Evolutionary conservation across 2,113 vertebrate species (phyloP), one percentile per base, ranked within the genome.

Genomic region (Vidua chalybeata): DNA sequence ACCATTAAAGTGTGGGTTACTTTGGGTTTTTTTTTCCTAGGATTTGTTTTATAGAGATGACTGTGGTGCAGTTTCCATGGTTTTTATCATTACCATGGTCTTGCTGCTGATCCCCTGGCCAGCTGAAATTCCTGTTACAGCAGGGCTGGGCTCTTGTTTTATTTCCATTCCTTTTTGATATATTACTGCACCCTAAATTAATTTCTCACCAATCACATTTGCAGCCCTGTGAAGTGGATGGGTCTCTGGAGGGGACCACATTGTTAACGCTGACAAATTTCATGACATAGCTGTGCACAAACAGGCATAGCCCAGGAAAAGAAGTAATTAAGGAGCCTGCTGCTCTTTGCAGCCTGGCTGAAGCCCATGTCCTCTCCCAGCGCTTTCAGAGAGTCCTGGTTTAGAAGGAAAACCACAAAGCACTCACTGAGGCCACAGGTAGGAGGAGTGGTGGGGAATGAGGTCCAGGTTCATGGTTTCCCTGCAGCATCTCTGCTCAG

Each of bases 321-420:
- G 49, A 58, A 76, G 59, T 91, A 66, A 93, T 87, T 91, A 85
- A 88, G 51, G 93, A 95, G 72, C 52, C 91, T 71, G 27, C 66
- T 86, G 93, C 86, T 94, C 93, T 85, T 56, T 71, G 79, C 84
- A 94, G 78, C 91, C 84, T 85, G 82, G 80, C 95, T 96, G 24
- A 78, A 89, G 56, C 71, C 84, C 35, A 48, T 7, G 78, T 93
- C 87, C 71, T 92, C 43, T 75, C 80, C 76, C 64, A 61, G 73
- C 16, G 39, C 87, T 82, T 73, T 49, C 78, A 13, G 37, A 61
- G 58, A 89, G 73, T 23, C 84, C 8, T 15, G 78, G 74, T 76
- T 67, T 73, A 66, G 49, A 51, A 87, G 64, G 64, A 81, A 94
- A 86, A 71, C 87, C 84, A 39, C 69, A 59, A 45, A 87, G 35